Evolutionary conservation across 2,113 vertebrate genomes (phyloP), one percentile per base, ranked within the genome.

Genomic region (Leptocoma aspasia): DNA sequence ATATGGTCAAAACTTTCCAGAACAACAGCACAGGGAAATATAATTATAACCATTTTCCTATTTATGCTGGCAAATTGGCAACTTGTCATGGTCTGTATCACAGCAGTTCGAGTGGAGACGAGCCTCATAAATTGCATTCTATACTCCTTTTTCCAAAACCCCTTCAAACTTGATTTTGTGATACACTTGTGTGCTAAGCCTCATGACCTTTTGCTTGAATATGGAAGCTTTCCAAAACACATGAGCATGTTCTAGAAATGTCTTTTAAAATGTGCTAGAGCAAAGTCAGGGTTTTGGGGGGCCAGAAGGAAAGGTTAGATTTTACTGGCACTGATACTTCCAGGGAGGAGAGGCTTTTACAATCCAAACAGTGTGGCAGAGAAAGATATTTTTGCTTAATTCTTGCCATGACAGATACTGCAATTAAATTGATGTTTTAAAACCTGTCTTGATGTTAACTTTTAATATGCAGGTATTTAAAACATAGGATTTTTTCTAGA

Each of bases 1-100:
- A 82, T 97, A 96, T 90, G 94, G 96, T 96, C 97, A 96, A 96
- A 96, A 96, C 53, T 96, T 96, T 96, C 90, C 93, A 94, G 94
- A 92, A 66, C 47, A 44, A 83, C 79, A 96, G 92, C 94, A 45
- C 56, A n/a, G 82, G 79, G 79, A 86, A 94, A 82, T 28, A 52
- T 56, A 72, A 76, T 92, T 89, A 72, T 83, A 88, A 78, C 53
- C 33, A 65, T 95, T 86, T 97, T 97, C 94, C 82, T 97, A 93
- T 96, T 97, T 97, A 89, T 97, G 92, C 94, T 98, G 97, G 97
- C 92, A 82, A 79, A 70, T 28, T 89, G 95, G 95, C 93, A 96
- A 81, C 87, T 88, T 95, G 95, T 97, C 96, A 97, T 14, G 30
- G 79, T 86, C 86, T 96, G 88, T 77, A 94, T 97, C 88, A 86